Evolutionary conservation across 2,888 invertebrate genomes (phyloP).

Genomic region (Hydrotaea cyrtoneurina): DNA sequence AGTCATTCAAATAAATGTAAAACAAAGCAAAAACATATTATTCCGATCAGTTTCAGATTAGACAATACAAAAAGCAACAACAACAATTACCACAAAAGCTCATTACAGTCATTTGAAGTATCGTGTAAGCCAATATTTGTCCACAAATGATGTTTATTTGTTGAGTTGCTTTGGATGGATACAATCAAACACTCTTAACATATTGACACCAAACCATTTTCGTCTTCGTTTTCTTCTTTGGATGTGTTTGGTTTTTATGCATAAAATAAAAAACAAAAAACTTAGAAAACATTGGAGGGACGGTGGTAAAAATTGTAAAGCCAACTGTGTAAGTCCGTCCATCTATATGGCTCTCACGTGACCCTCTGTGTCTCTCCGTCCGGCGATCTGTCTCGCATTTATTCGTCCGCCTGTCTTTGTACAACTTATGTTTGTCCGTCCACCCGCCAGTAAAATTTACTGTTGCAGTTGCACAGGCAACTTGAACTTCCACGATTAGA

Average conservation of each 20-base stretch:
- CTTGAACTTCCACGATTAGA: constrained; percentile 65
- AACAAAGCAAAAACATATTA: neutral
- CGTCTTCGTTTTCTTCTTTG: neutral
- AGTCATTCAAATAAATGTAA: neutral
- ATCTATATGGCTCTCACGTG: too few relatives aligned
- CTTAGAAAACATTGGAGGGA: neutral
- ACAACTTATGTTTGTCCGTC: neutral
- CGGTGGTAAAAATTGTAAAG: too few relatives aligned
- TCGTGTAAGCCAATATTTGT: constrained; percentile 18
- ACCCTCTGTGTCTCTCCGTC: too few relatives aligned
- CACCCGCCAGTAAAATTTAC: neutral
- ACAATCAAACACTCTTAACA: constrained; percentile 56
- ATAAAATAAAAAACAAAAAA: neutral
- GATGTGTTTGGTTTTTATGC: neutral
- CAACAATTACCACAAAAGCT: neutral
- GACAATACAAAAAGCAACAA: neutral
- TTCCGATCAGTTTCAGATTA: neutral
- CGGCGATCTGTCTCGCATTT: too few relatives aligned
- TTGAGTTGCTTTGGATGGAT: too few relatives aligned
- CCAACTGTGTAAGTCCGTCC: too few relatives aligned
- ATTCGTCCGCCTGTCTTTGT: neutral
- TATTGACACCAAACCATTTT: constrained; percentile 58
- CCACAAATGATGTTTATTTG: constrained; percentile 19
- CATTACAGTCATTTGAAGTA: neutral
- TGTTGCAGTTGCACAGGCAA: constrained; percentile 23